Evolutionary conservation across 2,797 vertebrate species (phyloP).

Genomic region (Sylvilagus floridanus): DNA sequence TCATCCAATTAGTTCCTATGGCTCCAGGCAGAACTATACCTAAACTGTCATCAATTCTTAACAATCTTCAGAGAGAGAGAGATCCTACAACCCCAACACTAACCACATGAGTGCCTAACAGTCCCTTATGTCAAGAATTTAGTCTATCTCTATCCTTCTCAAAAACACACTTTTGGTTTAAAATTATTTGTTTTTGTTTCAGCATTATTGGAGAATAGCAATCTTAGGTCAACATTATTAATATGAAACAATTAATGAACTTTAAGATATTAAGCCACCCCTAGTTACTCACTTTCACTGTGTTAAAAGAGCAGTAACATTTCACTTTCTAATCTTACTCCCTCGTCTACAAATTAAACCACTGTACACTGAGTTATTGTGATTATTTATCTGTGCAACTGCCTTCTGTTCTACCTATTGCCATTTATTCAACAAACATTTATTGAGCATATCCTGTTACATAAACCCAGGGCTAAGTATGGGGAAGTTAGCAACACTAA

Average conservation of each 20-base stretch:
- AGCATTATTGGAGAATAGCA: neutral
- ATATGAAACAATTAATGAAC: neutral
- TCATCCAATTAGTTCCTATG: slow-evolving; percentile 79
- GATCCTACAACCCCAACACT: neutral
- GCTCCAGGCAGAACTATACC: slow-evolving; percentile 75
- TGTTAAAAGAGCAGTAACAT: neutral
- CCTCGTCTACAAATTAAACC: neutral
- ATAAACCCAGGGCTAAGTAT: neutral
- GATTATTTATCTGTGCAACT: neutral
- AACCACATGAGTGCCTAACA: neutral
- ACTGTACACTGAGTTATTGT: neutral
- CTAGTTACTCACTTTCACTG: neutral
- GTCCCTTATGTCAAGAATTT: slow-evolving; percentile 48
- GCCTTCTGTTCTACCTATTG: neutral
- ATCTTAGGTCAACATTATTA: neutral
- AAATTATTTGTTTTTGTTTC: slow-evolving; percentile 22
- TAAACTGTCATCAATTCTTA: slow-evolving; percentile 79
- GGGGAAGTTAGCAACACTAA: neutral
- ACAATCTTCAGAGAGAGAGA: slow-evolving; percentile 77
- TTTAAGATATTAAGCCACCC: neutral
- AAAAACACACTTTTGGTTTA: slow-evolving; percentile 19
- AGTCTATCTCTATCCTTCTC: neutral
- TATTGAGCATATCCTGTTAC: neutral
- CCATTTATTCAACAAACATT: neutral
- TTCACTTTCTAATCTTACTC: neutral